Percentiles rank a stretch among this genome's conserved stretches.
Evolutionary conservation across 2,797 vertebrate genomes (phyloP).

Genomic region (Mustela erminea): DNA sequence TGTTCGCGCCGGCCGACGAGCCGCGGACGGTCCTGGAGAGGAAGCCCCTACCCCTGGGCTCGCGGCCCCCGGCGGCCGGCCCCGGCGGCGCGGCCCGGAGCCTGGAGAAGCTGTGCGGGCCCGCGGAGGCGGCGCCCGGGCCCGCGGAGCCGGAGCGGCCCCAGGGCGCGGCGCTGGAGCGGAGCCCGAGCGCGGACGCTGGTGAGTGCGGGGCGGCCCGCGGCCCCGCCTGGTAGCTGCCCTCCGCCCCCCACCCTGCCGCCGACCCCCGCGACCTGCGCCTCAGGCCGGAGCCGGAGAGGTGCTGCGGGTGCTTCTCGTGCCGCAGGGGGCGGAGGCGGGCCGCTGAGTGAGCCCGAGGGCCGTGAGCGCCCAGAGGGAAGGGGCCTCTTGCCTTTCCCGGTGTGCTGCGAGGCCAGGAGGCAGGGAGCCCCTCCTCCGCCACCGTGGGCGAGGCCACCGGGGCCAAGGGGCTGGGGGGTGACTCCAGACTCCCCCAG

Average conservation of each 20-base stretch:
- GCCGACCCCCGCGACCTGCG: too few relatives aligned
- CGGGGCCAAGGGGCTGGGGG: neutral
- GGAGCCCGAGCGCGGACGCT: slow-evolving; percentile 59
- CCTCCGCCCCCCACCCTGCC: neutral
- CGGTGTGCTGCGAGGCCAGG: neutral
- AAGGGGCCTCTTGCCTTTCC: neutral
- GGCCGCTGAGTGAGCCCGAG: neutral
- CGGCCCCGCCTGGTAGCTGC: too few relatives aligned
- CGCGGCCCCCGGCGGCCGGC: slow-evolving; percentile 5
- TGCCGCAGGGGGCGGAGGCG: neutral
- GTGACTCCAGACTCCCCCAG: neutral
- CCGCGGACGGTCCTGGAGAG: slow-evolving; percentile 63
- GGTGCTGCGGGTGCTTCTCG: neutral
- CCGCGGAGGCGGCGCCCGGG: slow-evolving; percentile 46
- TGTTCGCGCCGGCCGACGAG: slow-evolving; percentile 73
- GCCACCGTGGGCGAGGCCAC: neutral
- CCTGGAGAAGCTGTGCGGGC: slow-evolving; percentile 63
- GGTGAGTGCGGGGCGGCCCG: slow-evolving; percentile 80
- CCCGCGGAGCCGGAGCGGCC: slow-evolving; percentile 50
- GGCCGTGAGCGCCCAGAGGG: neutral
- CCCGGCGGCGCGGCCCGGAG: slow-evolving; percentile 43
- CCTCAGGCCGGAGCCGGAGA: neutral
- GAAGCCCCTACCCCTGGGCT: slow-evolving; percentile 12
- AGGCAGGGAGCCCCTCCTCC: too few relatives aligned
- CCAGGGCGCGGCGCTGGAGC: slow-evolving; percentile 62